Percentiles rank a stretch among this genome's conserved stretches.
Conservation (phyloP, 2,888 invertebrate species). For the Lasioglossum zephyrum region DNA sequence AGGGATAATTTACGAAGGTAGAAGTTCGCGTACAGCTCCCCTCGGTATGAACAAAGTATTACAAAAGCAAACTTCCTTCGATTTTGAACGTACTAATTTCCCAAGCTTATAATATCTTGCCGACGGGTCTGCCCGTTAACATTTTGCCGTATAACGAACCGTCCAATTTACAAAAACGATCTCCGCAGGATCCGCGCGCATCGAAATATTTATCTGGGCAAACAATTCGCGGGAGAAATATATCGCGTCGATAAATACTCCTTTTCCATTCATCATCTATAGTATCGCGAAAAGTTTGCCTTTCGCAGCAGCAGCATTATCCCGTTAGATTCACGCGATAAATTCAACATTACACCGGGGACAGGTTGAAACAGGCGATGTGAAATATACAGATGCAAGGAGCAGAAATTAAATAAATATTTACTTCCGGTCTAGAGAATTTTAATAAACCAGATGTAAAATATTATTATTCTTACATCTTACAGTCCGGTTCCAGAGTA, state of each 20-base stretch:
- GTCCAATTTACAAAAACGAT: not conserved
- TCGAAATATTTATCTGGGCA: slow-evolving; percentile 8
- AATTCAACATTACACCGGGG: slow-evolving; percentile 22
- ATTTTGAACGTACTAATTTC: not conserved
- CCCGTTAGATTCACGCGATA: not conserved
- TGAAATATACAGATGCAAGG: not conserved
- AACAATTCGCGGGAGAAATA: slow-evolving; percentile 9
- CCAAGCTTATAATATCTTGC: not conserved
- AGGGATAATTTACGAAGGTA: not conserved
- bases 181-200: not conserved
- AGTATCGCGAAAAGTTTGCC: slow-evolving; percentile 3
- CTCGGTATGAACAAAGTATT: not conserved
- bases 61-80: not conserved
- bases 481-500: no score
- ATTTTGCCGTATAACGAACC: not conserved
- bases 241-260: slow-evolving; percentile 7
- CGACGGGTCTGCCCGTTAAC: not conserved
- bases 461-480: no score
- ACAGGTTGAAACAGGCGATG: not conserved
- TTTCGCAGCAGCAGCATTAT: slow-evolving; percentile 9
- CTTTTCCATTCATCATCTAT: slow-evolving; percentile 8
- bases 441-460: no score
- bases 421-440: not conserved
- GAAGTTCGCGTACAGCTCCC: not conserved
- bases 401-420: not conserved